A percentile compares a stretch with the other conserved stretches of the same genome.
phyloP scores from a whole-genome alignment of 2,888 invertebrate species.

The Xylota segnis region DNA sequence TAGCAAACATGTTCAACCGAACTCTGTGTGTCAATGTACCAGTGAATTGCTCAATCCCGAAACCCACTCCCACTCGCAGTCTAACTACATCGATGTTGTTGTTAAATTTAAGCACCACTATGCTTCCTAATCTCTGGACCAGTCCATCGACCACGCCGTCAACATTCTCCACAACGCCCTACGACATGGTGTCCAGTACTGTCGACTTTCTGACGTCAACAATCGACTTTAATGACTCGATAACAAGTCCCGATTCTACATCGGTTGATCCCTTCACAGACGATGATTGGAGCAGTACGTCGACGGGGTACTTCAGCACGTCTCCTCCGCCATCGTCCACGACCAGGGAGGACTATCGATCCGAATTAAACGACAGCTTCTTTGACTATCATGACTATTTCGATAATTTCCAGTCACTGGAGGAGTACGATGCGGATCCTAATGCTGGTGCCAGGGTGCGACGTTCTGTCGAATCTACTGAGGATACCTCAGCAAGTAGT shows the following conservation, averaged over 20 bases:
- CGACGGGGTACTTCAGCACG: conserved; percentile 79
- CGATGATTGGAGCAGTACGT: conserved; percentile 74
- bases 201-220: conserved; percentile 80
- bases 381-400: conserved; percentile 83
- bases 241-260: conserved; percentile 59
- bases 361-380: conserved; percentile 80
- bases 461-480: conserved; percentile 38
- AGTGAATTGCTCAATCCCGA: conserved; percentile 82
- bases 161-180: conserved; percentile 48
- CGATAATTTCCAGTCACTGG: conserved; percentile 77
- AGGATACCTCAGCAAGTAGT: conserved; percentile 16
- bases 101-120: conserved; percentile 83
- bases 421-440: conserved; percentile 62
- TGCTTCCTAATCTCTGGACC: conserved; percentile 73
- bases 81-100: conserved; percentile 83
- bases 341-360: conserved; percentile 78
- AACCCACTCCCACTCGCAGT: conserved; percentile 78
- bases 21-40: conserved; percentile 82
- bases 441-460: conserved; percentile 38
- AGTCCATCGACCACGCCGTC: conserved; percentile 58
- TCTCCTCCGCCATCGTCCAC: conserved; percentile 70
- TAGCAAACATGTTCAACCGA: conserved; percentile 64
- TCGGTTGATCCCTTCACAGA: conserved; percentile 70
- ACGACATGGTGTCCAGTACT: conserved; percentile 75
- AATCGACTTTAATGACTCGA: conserved; percentile 78